A percentile compares a stretch with the other conserved stretches of the same genome.
Evolutionary conservation across 2,797 vertebrate species (phyloP).

Genomic region (Urosaurus nigricauda): DNA sequence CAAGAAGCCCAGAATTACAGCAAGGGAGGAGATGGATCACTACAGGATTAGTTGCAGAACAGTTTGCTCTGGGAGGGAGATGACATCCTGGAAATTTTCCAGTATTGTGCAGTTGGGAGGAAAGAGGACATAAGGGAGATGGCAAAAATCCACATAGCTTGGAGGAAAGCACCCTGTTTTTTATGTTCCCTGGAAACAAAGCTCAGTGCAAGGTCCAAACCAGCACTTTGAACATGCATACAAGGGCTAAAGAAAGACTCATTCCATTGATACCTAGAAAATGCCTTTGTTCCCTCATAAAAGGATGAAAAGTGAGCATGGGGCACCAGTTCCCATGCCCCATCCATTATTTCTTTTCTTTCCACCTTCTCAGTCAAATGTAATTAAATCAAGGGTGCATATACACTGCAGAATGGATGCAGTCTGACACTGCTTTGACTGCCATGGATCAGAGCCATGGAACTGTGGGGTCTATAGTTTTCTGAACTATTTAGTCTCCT

Average conservation of each 20-base stretch:
- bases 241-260: too few species aligned
- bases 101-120: not conserved
- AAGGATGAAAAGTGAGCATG: not conserved
- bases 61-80: not conserved
- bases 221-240: too few species aligned
- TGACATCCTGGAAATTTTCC: not conserved
- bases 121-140: not conserved
- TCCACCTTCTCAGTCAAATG: too few species aligned
- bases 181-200: too few species aligned
- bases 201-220: too few species aligned
- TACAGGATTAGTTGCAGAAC: slow-evolving; percentile 36
- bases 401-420: too few species aligned
- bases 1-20: slow-evolving; percentile 23
- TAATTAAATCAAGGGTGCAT: too few species aligned
- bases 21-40: not conserved
- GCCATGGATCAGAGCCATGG: too few species aligned
- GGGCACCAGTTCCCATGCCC: not conserved
- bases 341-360: not conserved
- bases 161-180: not conserved
- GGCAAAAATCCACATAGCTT: not conserved
- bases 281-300: not conserved
- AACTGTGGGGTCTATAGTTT: too few species aligned
- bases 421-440: too few species aligned
- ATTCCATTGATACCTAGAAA: too few species aligned
- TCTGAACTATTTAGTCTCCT: too few species aligned